These are phyloP conservation scores for Sipha maydis DNA, from an alignment of 2,888 invertebrate genomes.

Conservation along the genomic window DNA sequence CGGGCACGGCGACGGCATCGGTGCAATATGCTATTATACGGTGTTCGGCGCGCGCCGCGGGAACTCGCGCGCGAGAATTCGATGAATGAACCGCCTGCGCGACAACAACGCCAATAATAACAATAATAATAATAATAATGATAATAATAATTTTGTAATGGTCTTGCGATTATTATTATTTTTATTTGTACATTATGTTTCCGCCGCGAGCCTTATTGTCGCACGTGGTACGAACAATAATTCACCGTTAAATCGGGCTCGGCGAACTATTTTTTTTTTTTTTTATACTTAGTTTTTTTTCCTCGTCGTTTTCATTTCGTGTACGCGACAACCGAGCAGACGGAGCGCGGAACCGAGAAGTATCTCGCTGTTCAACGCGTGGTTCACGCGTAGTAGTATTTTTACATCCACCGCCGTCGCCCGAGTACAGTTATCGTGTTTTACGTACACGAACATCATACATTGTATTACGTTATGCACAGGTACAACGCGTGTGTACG, in stretches of 20 bases:
- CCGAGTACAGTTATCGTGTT: slow-evolving; percentile 1
- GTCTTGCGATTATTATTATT: background rate
- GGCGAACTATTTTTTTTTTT: background rate
- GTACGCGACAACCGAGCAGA: background rate
- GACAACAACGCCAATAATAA: background rate
- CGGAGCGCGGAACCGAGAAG: background rate
- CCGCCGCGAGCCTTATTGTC: slow-evolving; percentile 4
- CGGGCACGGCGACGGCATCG: background rate
- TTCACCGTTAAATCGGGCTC: slow-evolving; percentile 52
- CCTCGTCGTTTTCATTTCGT: background rate
- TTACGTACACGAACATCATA: too few species aligned
- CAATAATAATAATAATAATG: background rate
- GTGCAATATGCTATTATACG: background rate
- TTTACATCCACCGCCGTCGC: background rate
- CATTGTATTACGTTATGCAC: background rate
- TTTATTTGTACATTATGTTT: background rate
- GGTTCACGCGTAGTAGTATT: slow-evolving; percentile 5
- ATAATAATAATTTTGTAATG: slow-evolving; percentile 4
- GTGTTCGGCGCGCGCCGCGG: slow-evolving; percentile 6
- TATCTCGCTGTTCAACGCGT: slow-evolving; percentile 47
- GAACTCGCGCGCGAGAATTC: slow-evolving; percentile 6
- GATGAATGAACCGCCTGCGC: slow-evolving; percentile 38
- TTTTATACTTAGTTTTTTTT: background rate
- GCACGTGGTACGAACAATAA: slow-evolving; percentile 28
- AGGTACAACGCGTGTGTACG: background rate